Conservation (phyloP, 2,888 invertebrate genomes). For the Tupiocoris notatus region DNA sequence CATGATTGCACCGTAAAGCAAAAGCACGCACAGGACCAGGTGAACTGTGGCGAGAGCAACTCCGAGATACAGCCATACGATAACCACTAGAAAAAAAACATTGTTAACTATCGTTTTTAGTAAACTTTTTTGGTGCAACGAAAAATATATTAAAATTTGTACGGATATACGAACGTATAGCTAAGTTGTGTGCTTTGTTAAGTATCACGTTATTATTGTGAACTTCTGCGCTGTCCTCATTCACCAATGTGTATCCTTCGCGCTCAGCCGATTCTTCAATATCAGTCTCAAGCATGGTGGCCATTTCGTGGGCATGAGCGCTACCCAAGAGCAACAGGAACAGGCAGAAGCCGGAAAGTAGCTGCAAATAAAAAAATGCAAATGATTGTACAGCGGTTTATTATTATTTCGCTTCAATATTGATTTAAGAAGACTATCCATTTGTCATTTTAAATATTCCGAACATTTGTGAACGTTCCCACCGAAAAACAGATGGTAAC, state of each 20-base stretch:
- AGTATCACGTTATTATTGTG: constrained; percentile 55
- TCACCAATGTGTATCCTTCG: constrained; percentile 54
- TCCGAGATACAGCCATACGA: constrained; percentile 55
- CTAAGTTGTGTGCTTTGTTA: constrained; percentile 55
- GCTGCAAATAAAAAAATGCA: no score
- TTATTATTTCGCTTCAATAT: no score
- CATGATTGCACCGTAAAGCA: constrained; percentile 55
- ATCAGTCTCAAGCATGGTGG: constrained; percentile 55
- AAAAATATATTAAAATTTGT: no score
- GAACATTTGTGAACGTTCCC: no score
- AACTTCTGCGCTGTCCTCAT: constrained; percentile 52
- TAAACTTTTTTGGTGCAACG: no score
- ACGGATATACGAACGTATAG: constrained; percentile 53
- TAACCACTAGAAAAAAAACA: constrained; percentile 53
- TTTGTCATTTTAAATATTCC: no score
- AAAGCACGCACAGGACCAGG: constrained; percentile 54
- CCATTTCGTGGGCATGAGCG: constrained; percentile 55
- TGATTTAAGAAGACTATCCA: no score
- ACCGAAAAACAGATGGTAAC: no score
- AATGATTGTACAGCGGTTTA: no score
- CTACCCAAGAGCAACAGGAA: constrained; percentile 54
- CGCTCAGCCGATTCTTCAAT: constrained; percentile 54
- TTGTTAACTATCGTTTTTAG: no score
- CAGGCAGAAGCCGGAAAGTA: constrained; percentile 54
- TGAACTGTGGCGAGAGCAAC: constrained; percentile 55